A percentile compares a stretch with the other conserved stretches of the same genome.
These are phyloP conservation scores for Neolamprologus toae DNA, from an alignment of 2,113 vertebrate species.

Conservation along the genomic window DNA sequence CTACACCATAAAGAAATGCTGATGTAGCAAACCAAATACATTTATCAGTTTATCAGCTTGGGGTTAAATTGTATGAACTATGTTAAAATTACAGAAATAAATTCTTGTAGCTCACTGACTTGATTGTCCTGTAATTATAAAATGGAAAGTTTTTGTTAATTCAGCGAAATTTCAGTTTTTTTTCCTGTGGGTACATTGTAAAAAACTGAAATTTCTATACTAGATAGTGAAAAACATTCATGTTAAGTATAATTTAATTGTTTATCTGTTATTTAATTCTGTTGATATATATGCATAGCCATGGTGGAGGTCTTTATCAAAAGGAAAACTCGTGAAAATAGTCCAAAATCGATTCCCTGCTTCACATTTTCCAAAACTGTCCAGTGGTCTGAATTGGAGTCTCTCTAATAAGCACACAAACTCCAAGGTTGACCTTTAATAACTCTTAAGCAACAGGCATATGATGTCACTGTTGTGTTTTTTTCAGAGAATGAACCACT, in stretches of 20 bases:
- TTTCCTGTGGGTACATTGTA: background rate
- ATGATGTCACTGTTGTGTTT: background rate
- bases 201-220: background rate
- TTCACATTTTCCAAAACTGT: background rate
- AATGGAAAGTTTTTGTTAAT: background rate
- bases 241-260: background rate
- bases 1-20: background rate
- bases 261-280: background rate
- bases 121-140: background rate
- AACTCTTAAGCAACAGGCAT: background rate
- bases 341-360: background rate
- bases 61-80: background rate
- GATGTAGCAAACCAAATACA: background rate
- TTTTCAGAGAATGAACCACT: background rate
- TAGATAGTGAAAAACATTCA: background rate
- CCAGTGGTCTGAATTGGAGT: background rate
- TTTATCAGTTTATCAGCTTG: background rate
- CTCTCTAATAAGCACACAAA: background rate
- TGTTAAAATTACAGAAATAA: background rate
- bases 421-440: background rate
- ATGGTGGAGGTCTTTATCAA: background rate
- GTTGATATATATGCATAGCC: background rate
- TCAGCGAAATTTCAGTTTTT: fast-evolving
- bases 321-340: background rate
- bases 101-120: background rate